Base-by-base conservation (phyloP, 2,113 vertebrate genomes). In the Paraplagusia blochii region DNA sequence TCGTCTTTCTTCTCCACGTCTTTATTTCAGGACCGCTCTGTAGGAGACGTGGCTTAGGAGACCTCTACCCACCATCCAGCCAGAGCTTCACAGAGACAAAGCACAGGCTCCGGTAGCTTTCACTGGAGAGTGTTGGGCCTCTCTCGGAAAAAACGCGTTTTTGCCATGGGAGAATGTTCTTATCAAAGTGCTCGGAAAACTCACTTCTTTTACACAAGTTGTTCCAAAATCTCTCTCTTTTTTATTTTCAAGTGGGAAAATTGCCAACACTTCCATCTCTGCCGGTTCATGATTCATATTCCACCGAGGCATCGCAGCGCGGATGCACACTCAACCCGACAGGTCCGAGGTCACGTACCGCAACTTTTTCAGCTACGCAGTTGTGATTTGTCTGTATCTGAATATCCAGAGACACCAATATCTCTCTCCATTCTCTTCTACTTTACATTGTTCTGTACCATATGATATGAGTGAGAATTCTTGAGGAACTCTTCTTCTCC, bases 231-330 rank as follows among this genome's bases (percentile, higher is more conserved):
- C 18, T 0, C 19, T n/a, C n/a, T n/a, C n/a, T n/a, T n/a, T 58
- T 40, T 54, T 67, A 33, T 33, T 16, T 59, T 13, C 12, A 54
- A 67, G 69, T 59, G 70, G 80, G 80, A 73, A 77, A 57, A 43
- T 58, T 76, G 80, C 82, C 85, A 87, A 77, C 55, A 52, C 53
- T 59, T 79, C 44, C 60, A 53, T 76, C 69, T 85, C 44, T 53
- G 60, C 72, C 63, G 47, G 48, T 60, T 61, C 19, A 43, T 58
- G 50, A 57, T 63, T 77, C 49, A 57, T 53, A 67, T 53, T 59
- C 36, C 48, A 62, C 50, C 19, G 19, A 46, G 49, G 3, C 2
- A 57, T 58, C 46, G 38, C 44, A 58, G 46, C 8, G 12, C 7
- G 12, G 17, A 49, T 53, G 22, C 44, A 64, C 11, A 40, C 5